A percentile compares a stretch with the other conserved stretches of the same genome.
Conservation (phyloP, 2,113 vertebrate genomes). For the Salvator merianae region DNA sequence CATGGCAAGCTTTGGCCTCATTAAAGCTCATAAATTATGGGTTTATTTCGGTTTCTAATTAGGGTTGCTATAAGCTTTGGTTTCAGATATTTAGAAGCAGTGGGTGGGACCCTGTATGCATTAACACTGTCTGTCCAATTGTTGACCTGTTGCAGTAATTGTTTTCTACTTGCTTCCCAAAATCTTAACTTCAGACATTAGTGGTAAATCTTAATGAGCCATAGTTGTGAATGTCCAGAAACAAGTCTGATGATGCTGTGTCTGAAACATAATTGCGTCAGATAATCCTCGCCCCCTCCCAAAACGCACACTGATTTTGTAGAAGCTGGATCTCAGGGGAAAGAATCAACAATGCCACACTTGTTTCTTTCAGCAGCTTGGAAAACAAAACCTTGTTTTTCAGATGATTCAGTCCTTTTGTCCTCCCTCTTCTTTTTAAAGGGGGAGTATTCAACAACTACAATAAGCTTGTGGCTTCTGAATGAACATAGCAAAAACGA, state of each 20-base stretch:
- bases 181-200: background rate
- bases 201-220: background rate
- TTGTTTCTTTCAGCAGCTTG: background rate
- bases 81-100: background rate
- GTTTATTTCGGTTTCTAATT: background rate
- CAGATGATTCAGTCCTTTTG: conserved; percentile 53
- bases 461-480: conserved; percentile 61
- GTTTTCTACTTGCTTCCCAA: background rate
- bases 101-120: background rate
- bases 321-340: background rate
- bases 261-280: background rate
- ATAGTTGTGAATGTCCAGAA: background rate
- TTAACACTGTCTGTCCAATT: background rate
- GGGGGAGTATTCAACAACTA: conserved; percentile 51
- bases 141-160: background rate
- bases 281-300: background rate
- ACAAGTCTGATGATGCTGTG: background rate
- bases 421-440: background rate
- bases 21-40: background rate
- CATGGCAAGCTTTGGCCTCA: background rate
- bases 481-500: conserved; percentile 53
- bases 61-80: background rate
- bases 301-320: conserved; percentile 11
- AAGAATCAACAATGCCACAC: background rate
- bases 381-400: conserved; percentile 56